Evolutionary conservation across 2,113 vertebrate genomes (phyloP), one percentile per base, ranked within the genome.

Genomic region (Rhombomys opimus): DNA sequence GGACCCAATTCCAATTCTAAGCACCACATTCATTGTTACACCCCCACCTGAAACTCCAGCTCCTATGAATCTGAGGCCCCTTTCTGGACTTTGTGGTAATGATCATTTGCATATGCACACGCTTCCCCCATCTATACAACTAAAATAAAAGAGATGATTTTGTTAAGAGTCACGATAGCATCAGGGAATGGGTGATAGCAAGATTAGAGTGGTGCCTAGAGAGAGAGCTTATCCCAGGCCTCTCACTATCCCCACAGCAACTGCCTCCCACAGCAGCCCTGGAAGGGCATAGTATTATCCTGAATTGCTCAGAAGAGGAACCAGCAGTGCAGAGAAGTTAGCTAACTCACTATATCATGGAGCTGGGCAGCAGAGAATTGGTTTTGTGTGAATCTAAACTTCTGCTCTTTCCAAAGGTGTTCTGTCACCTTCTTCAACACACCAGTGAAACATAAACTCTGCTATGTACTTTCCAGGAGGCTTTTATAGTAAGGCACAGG

Each of bases 241-340:
- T 57, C 25, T 57, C 38, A 7, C 27, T n/a, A 0, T 50, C 17
- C 22, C 8, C 2, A 23, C 2, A 0, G 1, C 20, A 22, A 10
- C 38, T 46, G 1, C 25, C 30, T 67, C 38, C 82, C 35, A 32
- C 4, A 61, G 46, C 22, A 50, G 2, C 61, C 2, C 70, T 17
- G 8, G 59, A 61, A 38, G 18, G 8, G 12, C 14, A 50, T 52
- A 13, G 5, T 7, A 50, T 20, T 91, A n/a, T 41, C 72, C 18
- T 27, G 59, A 38, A 10, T 68, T 41, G 1, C 38, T 8, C 46
- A 54, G 18, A 46, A 52, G 72, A 52, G 38, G 46, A 50, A 57
- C 22, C 5, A 2, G 15, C 9, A 18, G 32, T 8, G 1, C 54
- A 9, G 18, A 59, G 54, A 52, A 86, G 52, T 77, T 27, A 46